Evolutionary conservation across 2,113 vertebrate genomes (phyloP).

Genomic region (Peromyscus polionotus): DNA sequence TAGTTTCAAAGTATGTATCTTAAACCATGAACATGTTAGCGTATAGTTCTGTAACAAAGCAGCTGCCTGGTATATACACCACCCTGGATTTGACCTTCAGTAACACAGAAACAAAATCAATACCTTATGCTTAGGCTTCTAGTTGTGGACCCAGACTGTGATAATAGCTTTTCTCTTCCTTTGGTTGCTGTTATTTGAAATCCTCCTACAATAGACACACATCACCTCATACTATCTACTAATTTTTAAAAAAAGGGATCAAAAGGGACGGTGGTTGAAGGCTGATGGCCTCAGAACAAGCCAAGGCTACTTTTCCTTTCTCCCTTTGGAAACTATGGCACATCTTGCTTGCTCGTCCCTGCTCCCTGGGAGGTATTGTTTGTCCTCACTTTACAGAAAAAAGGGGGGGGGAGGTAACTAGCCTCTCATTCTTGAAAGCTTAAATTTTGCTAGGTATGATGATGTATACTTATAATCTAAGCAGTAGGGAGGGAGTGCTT

Average conservation of each 20-base stretch:
- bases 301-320: neutral
- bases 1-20: neutral
- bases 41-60: neutral
- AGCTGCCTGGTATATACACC: neutral
- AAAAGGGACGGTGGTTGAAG: neutral
- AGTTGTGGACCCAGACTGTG: neutral
- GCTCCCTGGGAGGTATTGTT: neutral
- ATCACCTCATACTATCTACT: neutral
- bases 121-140: neutral
- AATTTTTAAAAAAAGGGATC: neutral
- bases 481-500: neutral
- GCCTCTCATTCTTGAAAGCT: neutral
- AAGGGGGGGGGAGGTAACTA: neutral
- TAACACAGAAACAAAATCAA: neutral
- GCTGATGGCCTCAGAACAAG: too few species aligned
- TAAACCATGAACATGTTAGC: neutral
- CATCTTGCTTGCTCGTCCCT: neutral
- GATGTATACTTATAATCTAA: neutral
- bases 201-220: neutral
- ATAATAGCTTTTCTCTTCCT: neutral
- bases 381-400: neutral
- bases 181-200: neutral
- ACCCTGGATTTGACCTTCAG: neutral
- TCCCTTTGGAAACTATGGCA: neutral
- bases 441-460: neutral